Base-by-base conservation (phyloP, 2,888 invertebrate genomes). In the Dolomedes plantarius region DNA sequence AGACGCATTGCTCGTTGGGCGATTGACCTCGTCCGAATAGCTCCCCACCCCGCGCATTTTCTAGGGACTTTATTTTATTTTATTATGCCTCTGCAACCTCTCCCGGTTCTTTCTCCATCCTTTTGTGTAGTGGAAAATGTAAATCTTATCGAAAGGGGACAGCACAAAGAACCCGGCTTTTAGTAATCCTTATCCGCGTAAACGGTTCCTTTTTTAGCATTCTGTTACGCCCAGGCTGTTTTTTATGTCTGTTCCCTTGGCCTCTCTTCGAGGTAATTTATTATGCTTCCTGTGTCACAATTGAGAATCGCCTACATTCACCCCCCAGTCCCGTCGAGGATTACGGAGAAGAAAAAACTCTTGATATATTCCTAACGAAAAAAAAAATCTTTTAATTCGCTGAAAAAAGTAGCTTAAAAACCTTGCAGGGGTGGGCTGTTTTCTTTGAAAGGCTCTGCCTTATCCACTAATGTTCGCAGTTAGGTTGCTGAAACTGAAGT, bases 151-250 rank as follows among this genome's bases (percentile, higher is more conserved):
- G 23, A 56, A n/a, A 28, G 29, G 31, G 69, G 23, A 62, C 19
- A 23, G 68, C 41, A 78, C 39, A 78, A 39, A 62, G 69, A 78
- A 27, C n/a, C 27, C 19, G 23, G 29, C 23, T 78, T 78, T 69
- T 78, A 78, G 62, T 78, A 71, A 69, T 62, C 74, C 36, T 74
- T 64, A 74, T 78, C 62, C 69, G 39, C 28, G 56, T 62, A 78
- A 62, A 69, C 62, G 56, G 56, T 31, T 69, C 56, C 19, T 23
- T 67, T 67, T 19, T 46, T 46, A 46, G 46, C n/a, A 16, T 46
- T 46, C 13, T 46, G n/a, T 46, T 46, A 46, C 46, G 46, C 46
- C 46, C 46, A 46, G 46, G 46, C 16, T 11, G 46, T 5, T 46
- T 46, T 46, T 36, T 36, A 7, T 36, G 11, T 5, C 36, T 6